These are phyloP conservation scores for Bradypodion pumilum DNA, from an alignment of 2,797 vertebrate species.

Conservation along the genomic window DNA sequence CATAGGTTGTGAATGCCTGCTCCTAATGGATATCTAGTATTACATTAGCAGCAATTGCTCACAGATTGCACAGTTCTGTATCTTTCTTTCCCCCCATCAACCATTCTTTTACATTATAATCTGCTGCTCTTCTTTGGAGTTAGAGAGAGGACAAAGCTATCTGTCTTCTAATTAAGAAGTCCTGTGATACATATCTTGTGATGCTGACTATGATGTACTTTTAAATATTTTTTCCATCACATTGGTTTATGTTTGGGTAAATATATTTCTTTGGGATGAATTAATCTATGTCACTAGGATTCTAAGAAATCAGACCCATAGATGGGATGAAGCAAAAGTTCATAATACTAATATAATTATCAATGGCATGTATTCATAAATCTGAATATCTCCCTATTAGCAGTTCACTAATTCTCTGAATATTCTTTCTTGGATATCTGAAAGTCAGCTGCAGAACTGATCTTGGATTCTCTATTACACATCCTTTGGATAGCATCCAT, in stretches of 20 bases:
- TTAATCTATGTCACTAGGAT: background rate
- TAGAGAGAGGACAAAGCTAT: background rate
- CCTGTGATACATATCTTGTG: conserved; percentile 22
- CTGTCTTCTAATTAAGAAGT: conserved; percentile 20
- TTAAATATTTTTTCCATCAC: background rate
- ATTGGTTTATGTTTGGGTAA: conserved; percentile 4
- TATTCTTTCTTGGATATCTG: background rate
- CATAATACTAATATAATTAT: background rate
- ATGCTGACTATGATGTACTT: conserved; percentile 23
- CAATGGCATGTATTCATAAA: background rate
- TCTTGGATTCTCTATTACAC: background rate
- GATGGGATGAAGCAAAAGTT: background rate
- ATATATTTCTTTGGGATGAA: background rate
- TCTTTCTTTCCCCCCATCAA: background rate
- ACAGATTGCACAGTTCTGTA: background rate
- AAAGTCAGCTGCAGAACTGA: background rate
- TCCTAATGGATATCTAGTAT: background rate
- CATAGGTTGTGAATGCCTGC: too few relatives aligned
- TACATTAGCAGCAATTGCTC: conserved; percentile 5
- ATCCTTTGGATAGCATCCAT: background rate
- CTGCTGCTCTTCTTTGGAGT: conserved; percentile 13
- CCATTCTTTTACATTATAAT: background rate
- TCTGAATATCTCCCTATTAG: background rate
- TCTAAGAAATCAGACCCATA: background rate
- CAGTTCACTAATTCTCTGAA: background rate